Evolutionary conservation across 2,113 vertebrate genomes (phyloP), one percentile per base, ranked within the genome.

Genomic region (Egretta garzetta): DNA sequence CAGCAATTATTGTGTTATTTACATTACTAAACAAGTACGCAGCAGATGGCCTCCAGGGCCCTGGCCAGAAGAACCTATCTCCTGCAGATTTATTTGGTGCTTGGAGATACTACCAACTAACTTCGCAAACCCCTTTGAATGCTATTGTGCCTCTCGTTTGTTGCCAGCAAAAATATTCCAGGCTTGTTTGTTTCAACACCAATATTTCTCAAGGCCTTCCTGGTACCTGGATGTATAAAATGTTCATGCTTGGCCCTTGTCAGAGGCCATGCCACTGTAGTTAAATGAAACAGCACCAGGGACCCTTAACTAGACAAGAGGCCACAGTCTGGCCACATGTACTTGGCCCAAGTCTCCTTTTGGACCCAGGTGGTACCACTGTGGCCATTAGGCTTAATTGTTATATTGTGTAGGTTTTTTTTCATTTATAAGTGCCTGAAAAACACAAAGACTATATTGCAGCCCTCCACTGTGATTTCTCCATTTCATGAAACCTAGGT

Each of bases 1-100:
- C 63, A 89, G 91, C 77, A 97, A 98, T 97, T 96, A 97, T 93
- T 96, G 90, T 81, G 88, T 90, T 97, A 92, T 96, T 97, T 97
- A 94, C 86, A 60, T 96, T 95, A 90, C 95, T 76, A 96, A 97
- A 97, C 93, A 97, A 97, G 93, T 71, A 84, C 1, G 10, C 55
- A 63, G 64, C 94, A 95, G 91, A 80, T 96, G 94, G 91, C 56
- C 64, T 91, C 58, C 64, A 90, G 45, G 74, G 86, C 75, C 67
- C 67, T 81, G 86, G 95, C 90, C 94, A 96, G 96, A 97, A 96
- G 88, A 94, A 95, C 26, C 53, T 76, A 94, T 96, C 95, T 96
- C 86, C 91, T 81, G 53, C 64, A 94, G 91, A 96, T 97, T 96
- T 96, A 96, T 95, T 92, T 94, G 82, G 95, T 92, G 89, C 86